These are phyloP conservation scores for Gavialis gangeticus DNA, from an alignment of 2,113 vertebrate species.

Conservation along the genomic window DNA sequence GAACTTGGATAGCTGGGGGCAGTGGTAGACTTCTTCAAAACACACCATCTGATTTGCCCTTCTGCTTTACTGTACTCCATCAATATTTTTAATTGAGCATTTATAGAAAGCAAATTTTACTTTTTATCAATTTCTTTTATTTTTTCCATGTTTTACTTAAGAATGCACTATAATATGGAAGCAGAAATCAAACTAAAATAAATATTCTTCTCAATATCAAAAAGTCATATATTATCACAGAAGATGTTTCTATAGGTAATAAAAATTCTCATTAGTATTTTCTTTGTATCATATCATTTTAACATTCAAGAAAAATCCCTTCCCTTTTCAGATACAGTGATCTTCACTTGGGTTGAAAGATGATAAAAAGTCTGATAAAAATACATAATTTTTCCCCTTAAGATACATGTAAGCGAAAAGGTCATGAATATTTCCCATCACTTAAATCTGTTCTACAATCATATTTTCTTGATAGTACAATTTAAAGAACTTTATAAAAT, in stretches of 20 bases:
- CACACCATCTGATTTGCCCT: background rate
- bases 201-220: background rate
- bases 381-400: constrained; percentile 69
- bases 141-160: constrained; percentile 7
- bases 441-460: constrained; percentile 49
- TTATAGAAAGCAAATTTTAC: background rate
- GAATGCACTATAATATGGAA: constrained; percentile 6
- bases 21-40: background rate
- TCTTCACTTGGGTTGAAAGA: constrained; percentile 59
- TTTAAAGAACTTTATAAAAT: constrained; percentile 48
- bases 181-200: background rate
- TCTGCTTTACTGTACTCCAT: background rate
- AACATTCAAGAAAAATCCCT: background rate
- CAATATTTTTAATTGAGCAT: background rate
- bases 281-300: constrained; percentile 40
- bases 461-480: constrained; percentile 54
- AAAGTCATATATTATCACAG: constrained; percentile 9
- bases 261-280: constrained; percentile 34
- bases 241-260: background rate
- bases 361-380: constrained; percentile 65
- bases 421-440: constrained; percentile 63
- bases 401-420: constrained; percentile 56
- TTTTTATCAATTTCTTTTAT: background rate
- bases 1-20: background rate
- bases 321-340: constrained; percentile 37